Base-by-base conservation (phyloP, 2,888 invertebrate genomes). In the Colletes collaris region DNA sequence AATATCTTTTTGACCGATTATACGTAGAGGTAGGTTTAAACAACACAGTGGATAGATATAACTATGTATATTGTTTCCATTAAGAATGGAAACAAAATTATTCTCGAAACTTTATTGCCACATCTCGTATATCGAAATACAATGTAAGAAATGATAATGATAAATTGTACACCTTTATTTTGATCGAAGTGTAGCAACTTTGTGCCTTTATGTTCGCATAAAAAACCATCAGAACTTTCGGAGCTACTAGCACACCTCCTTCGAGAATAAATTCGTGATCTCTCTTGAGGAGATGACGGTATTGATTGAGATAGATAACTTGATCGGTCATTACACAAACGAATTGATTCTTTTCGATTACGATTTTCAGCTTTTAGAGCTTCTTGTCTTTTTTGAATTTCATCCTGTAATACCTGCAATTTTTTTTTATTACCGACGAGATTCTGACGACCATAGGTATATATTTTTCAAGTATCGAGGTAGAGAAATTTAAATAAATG, bases 321-420 rank as follows among this genome's bases (percentile, higher is more conserved):
- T 3, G 85, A 83, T 53, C 89, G 89, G 27, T 90, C 90, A 46
- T 82, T 70, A 7, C 79, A 86, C 44, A 88, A 72, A 13, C 90
- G 88, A 46, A 82, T 67, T 4, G 85, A 85, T 58, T 91, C 92
- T 81, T 93, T 93, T 7, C 94, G 90, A 84, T 93, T 94, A 82
- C 95, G 95, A 0, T 95, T 94, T 77, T 97, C 97, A 50, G 95
- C 95, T 86, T 95, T 95, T 16, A 97, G 93, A 66, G 96, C 96
- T 90, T 97, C 97, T 87, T 97, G 96, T n/a, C 97, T 95, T 56
- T 95, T 95, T 82, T 96, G 95, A 19, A 98, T 96, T 91, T 97
- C 97, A 83, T 96, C 96, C 84, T 96, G 95, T 16, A 97, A 94
- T 80, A 95, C 95, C 93, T 96, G 94, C 1, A 95, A 94, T 88